These are phyloP conservation scores for Aspidapion aeneum DNA, from an alignment of 2,888 invertebrate species.

Conservation along the genomic window DNA sequence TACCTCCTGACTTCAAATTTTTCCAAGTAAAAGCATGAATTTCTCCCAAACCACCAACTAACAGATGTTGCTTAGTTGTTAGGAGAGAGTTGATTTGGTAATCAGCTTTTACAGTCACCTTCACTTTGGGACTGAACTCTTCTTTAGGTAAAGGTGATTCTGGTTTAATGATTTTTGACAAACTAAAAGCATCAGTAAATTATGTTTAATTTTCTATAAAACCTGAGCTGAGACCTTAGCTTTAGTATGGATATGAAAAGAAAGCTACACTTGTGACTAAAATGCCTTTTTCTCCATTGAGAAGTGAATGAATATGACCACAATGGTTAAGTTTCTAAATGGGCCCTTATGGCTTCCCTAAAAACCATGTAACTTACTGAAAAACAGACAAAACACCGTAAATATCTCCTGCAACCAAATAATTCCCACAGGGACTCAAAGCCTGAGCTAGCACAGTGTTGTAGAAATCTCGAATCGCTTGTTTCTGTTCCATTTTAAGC, in stretches of 20 bases:
- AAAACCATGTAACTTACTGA: too few relatives aligned
- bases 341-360: too few relatives aligned
- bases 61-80: constrained; percentile 62
- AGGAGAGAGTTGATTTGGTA: constrained; percentile 66
- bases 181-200: constrained; percentile 45
- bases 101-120: constrained; percentile 58
- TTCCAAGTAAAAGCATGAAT: constrained; percentile 78
- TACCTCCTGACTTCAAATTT: constrained; percentile 51
- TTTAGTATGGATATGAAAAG: too few relatives aligned
- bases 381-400: constrained; percentile 81
- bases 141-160: constrained; percentile 53
- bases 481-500: constrained; percentile 36
- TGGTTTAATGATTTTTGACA: constrained; percentile 60
- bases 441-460: constrained; percentile 79
- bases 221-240: too few relatives aligned
- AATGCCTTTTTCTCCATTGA: too few relatives aligned
- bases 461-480: constrained; percentile 63
- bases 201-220: too few relatives aligned
- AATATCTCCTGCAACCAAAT: constrained; percentile 76
- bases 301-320: too few relatives aligned
- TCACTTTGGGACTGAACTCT: constrained; percentile 60
- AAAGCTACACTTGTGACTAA: too few relatives aligned
- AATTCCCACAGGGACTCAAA: constrained; percentile 81
- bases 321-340: too few relatives aligned
- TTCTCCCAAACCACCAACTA: constrained; percentile 72